These are phyloP conservation scores for Antechinus flavipes DNA, from an alignment of 2,113 vertebrate species.

Conservation along the genomic window DNA sequence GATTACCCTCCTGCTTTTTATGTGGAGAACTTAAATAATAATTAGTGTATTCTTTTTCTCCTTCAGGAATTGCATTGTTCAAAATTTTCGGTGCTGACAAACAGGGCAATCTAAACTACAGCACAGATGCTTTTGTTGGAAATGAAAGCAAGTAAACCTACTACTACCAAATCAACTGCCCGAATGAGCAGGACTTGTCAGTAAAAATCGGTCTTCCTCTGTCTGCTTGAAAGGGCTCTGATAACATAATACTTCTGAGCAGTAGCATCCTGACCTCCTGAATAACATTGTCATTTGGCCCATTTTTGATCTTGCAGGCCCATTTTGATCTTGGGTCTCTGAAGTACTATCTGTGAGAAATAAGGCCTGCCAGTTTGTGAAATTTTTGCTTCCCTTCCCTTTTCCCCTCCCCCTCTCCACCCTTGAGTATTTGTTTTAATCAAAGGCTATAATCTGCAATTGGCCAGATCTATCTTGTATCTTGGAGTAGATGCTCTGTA, in stretches of 20 bases:
- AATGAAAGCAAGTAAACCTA: background rate
- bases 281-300: background rate
- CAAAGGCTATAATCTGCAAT: constrained; percentile 63
- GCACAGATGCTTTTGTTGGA: constrained; percentile 5
- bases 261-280: accelerated
- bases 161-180: constrained; percentile 4
- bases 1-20: background rate
- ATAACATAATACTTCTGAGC: background rate
- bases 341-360: constrained; percentile 27
- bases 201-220: background rate
- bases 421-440: constrained; percentile 56
- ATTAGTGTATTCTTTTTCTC: background rate
- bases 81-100: background rate
- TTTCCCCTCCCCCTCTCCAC: constrained; percentile 7
- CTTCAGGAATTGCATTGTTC: background rate
- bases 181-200: background rate
- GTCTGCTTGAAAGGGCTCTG: background rate
- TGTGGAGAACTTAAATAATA: background rate
- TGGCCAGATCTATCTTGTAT: constrained; percentile 48
- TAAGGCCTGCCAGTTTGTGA: background rate
- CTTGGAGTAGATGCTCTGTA: constrained; percentile 51
- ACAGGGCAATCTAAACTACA: background rate
- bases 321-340: constrained; percentile 35
- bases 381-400: background rate
- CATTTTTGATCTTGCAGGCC: constrained; percentile 40